Evolutionary conservation across 1,140 invertebrate species (phyloP).

Genomic region (Bombus breviceps): DNA sequence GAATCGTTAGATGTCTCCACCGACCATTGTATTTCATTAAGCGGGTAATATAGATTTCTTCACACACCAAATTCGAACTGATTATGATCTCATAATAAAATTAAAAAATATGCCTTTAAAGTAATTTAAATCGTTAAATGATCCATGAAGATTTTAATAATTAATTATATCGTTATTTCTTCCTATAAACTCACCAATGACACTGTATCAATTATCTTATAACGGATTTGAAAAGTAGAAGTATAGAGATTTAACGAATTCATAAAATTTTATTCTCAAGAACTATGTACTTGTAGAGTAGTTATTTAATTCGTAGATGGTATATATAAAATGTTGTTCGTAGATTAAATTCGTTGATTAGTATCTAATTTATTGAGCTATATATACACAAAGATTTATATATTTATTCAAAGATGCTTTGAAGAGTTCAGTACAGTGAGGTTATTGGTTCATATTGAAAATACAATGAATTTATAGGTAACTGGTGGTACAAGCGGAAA

Average conservation of each 20-base stretch:
- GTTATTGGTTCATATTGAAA: background rate
- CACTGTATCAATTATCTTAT: background rate
- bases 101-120: background rate
- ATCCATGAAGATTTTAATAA: background rate
- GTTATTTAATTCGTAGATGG: too few species aligned
- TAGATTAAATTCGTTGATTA: too few species aligned
- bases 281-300: background rate
- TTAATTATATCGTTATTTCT: background rate
- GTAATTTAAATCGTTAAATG: background rate
- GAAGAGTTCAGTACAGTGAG: background rate
- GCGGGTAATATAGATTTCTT: constrained; percentile 1
- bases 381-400: too few species aligned
- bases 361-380: too few species aligned
- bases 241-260: background rate
- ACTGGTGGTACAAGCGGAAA: too few species aligned
- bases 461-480: background rate
- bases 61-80: background rate
- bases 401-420: background rate
- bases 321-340: too few species aligned
- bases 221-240: background rate
- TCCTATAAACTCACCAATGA: background rate
- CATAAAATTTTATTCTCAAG: background rate
- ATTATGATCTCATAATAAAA: background rate
- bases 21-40: background rate
- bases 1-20: constrained; percentile 12